A percentile compares a stretch with the other conserved stretches of the same genome.
These are phyloP conservation scores for Drosophila fulvimacula DNA, from an alignment of 2,888 invertebrate species.

Conservation along the genomic window DNA sequence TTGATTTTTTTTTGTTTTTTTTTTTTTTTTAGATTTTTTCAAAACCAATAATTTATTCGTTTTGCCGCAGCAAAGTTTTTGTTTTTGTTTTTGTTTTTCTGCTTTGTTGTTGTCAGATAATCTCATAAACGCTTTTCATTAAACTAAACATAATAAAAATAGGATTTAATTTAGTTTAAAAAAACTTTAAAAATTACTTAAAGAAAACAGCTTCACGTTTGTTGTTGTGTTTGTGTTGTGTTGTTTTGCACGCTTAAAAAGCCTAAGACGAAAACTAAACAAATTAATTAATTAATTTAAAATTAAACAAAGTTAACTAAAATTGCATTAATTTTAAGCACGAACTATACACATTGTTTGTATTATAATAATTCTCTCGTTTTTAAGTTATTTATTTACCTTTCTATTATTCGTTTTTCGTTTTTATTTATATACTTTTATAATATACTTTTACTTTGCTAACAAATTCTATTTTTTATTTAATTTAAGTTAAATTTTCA, in stretches of 20 bases:
- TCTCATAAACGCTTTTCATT: constrained; percentile 76
- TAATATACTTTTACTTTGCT: constrained; percentile 73
- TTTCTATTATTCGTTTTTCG: constrained; percentile 46
- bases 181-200: constrained; percentile 81
- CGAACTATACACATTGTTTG: constrained; percentile 73
- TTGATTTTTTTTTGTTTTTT: constrained; percentile 59
- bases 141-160: constrained; percentile 78
- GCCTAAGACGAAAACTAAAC: constrained; percentile 70
- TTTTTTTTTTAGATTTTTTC: constrained; percentile 56
- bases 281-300: constrained; percentile 77
- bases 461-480: constrained; percentile 81
- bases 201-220: constrained; percentile 80
- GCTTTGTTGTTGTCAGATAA: constrained; percentile 58
- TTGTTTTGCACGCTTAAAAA: constrained; percentile 54
- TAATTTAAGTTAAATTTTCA: constrained; percentile 78
- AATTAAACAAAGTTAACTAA: constrained; percentile 82
- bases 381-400: constrained; percentile 30
- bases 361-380: constrained; percentile 36
- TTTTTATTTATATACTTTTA: constrained; percentile 15
- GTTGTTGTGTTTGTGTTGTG: constrained; percentile 49
- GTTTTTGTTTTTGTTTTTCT: constrained; percentile 50
- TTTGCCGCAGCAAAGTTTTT: constrained; percentile 61
- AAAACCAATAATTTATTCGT: constrained; percentile 72
- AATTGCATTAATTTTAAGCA: constrained; percentile 78
- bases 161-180: constrained; percentile 70